Base-by-base conservation (phyloP, 2,797 vertebrate genomes). In the Tragelaphus eurycerus region DNA sequence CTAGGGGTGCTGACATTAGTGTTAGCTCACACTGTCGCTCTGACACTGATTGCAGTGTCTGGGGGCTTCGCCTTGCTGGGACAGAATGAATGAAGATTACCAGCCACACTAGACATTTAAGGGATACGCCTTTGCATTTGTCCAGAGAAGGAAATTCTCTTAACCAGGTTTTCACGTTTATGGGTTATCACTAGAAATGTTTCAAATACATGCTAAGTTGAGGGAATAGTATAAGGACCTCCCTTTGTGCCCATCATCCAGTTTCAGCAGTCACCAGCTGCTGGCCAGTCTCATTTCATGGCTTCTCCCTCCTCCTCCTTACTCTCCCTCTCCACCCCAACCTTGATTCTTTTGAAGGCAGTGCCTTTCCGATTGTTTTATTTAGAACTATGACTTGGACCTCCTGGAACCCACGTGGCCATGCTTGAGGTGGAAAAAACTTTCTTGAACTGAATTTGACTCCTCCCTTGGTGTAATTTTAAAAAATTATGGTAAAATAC, bases 391-490 rank as follows among this genome's bases (percentile, higher is more conserved):
- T 38, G 86, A 84, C 46, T 59, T 29, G 83, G 62, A 55, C 38
- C 81, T 86, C 59, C 57, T 34, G 48, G 86, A 46, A 86, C 38
- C 50, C 46, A 93, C 43, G 23, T 83, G 83, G 57, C 34, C 54
- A 15, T 92, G 81, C 48, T 91, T 84, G 83, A 92, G 67, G 82
- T 90, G 8, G 57, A 84, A 85, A 96, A 96, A 90, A 6, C 27
- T 95, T 81, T 86, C 17, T 84, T 92, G 57, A 84, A 92, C 55
- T 57, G 59, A 95, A 55, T 91, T 90, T 96, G 93, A 50, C 81
- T 87, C 60, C 60, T 81, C 38, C 19, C 81, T 81, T 90, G 92
- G 55, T 54, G 85, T 27, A 19, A 60, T 81, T 97, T 64, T 31
- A 19, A 6, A 43, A 83, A 93, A 74, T 90, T 90, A 54, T 96